These are phyloP conservation scores for Pantelozetes paolii DNA, from an alignment of 2,888 invertebrate genomes.

Conservation along the genomic window DNA sequence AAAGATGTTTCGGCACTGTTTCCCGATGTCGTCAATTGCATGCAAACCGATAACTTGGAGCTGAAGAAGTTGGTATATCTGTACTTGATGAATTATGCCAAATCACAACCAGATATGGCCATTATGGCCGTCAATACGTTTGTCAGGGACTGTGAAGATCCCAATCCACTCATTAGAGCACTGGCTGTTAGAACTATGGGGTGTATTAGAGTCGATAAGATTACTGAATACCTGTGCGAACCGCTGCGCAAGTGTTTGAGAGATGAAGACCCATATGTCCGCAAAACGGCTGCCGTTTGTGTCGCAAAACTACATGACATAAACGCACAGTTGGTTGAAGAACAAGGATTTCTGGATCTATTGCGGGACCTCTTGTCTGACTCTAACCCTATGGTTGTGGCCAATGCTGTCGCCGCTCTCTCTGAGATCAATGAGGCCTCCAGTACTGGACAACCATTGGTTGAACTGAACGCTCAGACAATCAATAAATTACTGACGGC, in stretches of 20 bases:
- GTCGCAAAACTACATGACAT: constrained; percentile 99
- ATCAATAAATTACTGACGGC: constrained; percentile 97
- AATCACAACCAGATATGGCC: constrained; percentile 99
- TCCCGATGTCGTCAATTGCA: constrained; percentile 99
- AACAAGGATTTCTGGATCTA: constrained; percentile 94
- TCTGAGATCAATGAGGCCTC: constrained; percentile 98
- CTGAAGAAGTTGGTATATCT: constrained; percentile 97
- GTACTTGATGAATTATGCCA: constrained; percentile 99
- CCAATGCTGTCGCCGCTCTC: constrained; percentile 96
- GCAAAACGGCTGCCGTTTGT: constrained; percentile 98
- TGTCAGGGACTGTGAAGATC: constrained; percentile 99
- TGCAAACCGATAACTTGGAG: constrained; percentile 99
- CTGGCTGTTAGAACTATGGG: constrained; percentile 99
- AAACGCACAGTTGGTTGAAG: constrained; percentile 66
- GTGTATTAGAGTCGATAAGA: constrained; percentile 98
- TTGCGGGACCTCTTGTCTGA: constrained; percentile 94
- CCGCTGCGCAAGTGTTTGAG: constrained; percentile 74
- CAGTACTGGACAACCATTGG: constrained; percentile 85
- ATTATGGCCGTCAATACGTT: constrained; percentile 99
- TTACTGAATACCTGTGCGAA: constrained; percentile 98
- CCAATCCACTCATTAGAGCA: constrained; percentile 96
- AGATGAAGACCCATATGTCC: constrained; percentile 94
- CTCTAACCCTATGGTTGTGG: constrained; percentile 99
- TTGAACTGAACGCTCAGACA: constrained; percentile 94
- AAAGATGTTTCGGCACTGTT: constrained; percentile 98